Conservation (phyloP, 2,113 vertebrate genomes). For the Scartelaos histophorus region DNA sequence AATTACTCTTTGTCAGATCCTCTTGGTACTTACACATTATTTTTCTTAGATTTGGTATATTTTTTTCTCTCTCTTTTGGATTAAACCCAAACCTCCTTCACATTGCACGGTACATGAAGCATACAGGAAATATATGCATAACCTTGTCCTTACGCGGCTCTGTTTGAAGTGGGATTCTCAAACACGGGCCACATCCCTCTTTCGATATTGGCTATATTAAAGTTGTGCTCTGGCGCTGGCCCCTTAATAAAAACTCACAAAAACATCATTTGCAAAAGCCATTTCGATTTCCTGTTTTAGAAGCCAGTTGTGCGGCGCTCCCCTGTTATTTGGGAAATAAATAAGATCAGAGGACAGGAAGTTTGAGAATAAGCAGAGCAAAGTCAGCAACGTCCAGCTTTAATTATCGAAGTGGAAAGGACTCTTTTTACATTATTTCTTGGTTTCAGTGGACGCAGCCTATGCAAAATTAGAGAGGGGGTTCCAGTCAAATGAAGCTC, state of each 20-base stretch:
- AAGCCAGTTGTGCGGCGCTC: slow-evolving; percentile 22
- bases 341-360: slow-evolving; percentile 8
- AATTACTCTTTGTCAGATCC: background rate
- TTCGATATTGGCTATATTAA: slow-evolving; percentile 58
- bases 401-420: background rate
- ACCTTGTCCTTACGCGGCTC: slow-evolving; percentile 54
- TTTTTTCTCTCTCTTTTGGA: slow-evolving; percentile 26
- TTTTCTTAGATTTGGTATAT: background rate
- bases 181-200: slow-evolving; percentile 56
- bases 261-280: slow-evolving; percentile 35
- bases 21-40: background rate
- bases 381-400: background rate
- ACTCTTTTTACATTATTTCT: background rate
- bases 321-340: slow-evolving; percentile 19
- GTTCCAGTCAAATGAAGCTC: too few species aligned
- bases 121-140: slow-evolving; percentile 68
- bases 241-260: slow-evolving; percentile 45
- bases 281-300: slow-evolving; percentile 47
- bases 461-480: background rate
- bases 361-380: background rate
- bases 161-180: slow-evolving; percentile 69
- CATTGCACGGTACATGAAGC: slow-evolving; percentile 49
- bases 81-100: slow-evolving; percentile 49
- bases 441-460: background rate
- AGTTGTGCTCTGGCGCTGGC: slow-evolving; percentile 30